Evolutionary conservation across 2,888 invertebrate species (phyloP), one percentile per base, ranked within the genome.

Genomic region (Pandemis cinnamomeana): DNA sequence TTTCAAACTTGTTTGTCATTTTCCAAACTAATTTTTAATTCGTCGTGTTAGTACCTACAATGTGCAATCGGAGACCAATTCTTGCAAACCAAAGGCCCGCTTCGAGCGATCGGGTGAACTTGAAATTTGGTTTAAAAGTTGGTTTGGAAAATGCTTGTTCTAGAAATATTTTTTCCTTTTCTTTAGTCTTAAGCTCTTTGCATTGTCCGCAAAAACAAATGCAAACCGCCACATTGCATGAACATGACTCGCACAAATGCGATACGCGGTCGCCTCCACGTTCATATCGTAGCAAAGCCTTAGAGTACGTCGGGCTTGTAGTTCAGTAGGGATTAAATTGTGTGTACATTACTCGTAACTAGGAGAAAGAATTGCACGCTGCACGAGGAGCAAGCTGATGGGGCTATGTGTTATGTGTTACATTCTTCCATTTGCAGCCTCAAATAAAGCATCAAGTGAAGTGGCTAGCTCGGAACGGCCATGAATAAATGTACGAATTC

Each of bases 401-500:
- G 10, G 63, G 66, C 55, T 71, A 63, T 63, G 67, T 68, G 64
- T 61, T 71, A 63, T 63, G 67, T 68, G 64, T 61, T 73, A 73
- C 70, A 58, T 66, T 53, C 66, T 44, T 61, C 74, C 67, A 62
- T 71, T 71, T 62, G 63, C 68, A 27, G 67, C 61, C 20, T 62
- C 53, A 75, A 72, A 75, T 72, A 75, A 75, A 75, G 70, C 66
- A 42, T 41, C 41, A 62, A 75, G 75, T 75, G 72, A 72, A 75
- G 72, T 75, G 72, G 75, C 75, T 72, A 48, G 67, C 75, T 71
- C 58, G 68, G 71, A 70, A 41, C 44, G 36, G 75, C 67, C 72
- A 72, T 75, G 75, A 75, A 76, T 76, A 76, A 76, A 73, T 71
- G 76, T 67, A 76, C 83, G 81, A 83, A 84, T 83, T 83, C 81